Evolutionary conservation across 2,888 invertebrate genomes (phyloP).

Genomic region (Eupithecia centaureata): DNA sequence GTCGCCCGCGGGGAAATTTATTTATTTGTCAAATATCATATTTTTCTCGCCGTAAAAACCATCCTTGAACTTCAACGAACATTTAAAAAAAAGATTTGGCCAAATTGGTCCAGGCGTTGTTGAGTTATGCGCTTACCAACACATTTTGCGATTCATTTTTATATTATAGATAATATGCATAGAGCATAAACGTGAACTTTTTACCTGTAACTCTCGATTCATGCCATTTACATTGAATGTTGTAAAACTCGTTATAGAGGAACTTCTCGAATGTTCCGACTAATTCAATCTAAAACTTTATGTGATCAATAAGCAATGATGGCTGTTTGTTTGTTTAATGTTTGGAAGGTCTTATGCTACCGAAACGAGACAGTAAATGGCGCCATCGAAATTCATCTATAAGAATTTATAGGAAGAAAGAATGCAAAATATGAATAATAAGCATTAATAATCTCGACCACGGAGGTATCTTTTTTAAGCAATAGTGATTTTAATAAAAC

Average conservation of each 20-base stretch:
- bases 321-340: background rate
- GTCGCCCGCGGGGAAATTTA: too few species aligned
- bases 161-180: background rate
- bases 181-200: background rate
- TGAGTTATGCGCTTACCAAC: too few species aligned
- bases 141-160: too few species aligned
- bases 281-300: background rate
- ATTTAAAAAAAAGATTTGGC: too few species aligned
- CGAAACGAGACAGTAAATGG: background rate
- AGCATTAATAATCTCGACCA: background rate
- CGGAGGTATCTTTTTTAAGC: background rate
- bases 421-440: too few species aligned
- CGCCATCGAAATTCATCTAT: background rate
- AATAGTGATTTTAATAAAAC: background rate
- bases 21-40: too few species aligned
- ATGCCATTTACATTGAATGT: slow-evolving; percentile 2
- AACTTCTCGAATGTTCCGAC: background rate
- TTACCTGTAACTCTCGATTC: background rate
- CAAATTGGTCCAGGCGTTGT: too few species aligned
- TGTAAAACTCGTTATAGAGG: background rate
- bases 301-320: background rate
- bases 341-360: background rate
- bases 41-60: too few species aligned
- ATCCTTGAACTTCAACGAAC: too few species aligned
- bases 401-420: background rate